Evolutionary conservation across 2,888 invertebrate species (phyloP), one percentile per base, ranked within the genome.

Genomic region (Erebia ligea): DNA sequence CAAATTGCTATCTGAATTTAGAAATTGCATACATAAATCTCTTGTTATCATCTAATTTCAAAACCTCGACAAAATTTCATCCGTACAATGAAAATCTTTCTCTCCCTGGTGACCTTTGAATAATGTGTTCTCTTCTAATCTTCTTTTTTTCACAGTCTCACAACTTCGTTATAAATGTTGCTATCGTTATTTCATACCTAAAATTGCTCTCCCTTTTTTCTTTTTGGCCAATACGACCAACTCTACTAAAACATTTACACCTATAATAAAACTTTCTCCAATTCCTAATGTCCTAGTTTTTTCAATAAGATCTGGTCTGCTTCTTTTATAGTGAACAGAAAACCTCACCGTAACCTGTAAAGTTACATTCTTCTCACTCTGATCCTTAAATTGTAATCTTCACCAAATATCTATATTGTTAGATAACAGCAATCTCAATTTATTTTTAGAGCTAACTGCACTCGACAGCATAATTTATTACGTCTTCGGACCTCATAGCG

Each of bases 401-500:
- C 56, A 1, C 11, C 11, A 11, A 17, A 9, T 17, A 9, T 17
- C 10, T 40, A 9, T 34, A 58, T 40, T 58, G 17, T 9, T 19
- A 61, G 59, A 19, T 61, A 11, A 19, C 61, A 6, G 25, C 21
- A 21, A 13, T 6, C 17, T 9, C 17, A 8, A n/a, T n/a, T n/a
- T 48, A 13, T 64, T 4, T 63, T 69, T 42, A 58, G 40, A 62
- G 45, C 64, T 64, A 59, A 58, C 40, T 59, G 48, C 59, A 54
- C 52, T 40, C 54, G 25, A 50, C 68, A 25, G 56, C 61, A 61
- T 73, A 42, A 69, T 69, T 75, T 66, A 73, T 75, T 67, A 73
- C 75, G 66, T 66, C 62, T 67, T 56, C 65, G 69, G 58, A 69
- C 73, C 69, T 57, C 57, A 70, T 74, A 74, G 61, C 72, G 75